A percentile compares a stretch with the other conserved stretches of the same genome.
Conservation (phyloP, 1,140 invertebrate species). For the Oncopeltus fasciatus region DNA sequence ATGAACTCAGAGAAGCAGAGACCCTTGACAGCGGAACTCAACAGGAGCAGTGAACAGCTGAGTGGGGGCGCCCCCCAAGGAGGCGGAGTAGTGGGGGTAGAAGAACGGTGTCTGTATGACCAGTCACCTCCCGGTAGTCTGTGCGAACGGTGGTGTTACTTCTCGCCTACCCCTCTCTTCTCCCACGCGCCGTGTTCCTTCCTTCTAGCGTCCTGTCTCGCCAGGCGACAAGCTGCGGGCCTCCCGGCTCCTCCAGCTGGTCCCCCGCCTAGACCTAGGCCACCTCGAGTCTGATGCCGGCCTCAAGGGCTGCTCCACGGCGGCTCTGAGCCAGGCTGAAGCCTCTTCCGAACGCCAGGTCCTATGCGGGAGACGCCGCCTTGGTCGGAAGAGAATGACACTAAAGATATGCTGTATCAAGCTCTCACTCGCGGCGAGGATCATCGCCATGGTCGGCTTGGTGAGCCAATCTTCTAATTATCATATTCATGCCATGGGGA, state of each 20-base stretch:
- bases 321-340: background rate
- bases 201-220: too few species aligned
- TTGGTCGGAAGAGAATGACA: background rate
- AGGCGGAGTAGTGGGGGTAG: too few species aligned
- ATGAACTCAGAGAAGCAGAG: too few species aligned
- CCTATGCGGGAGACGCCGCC: background rate
- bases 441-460: constrained; percentile 23
- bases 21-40: too few species aligned
- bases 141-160: too few species aligned
- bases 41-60: too few species aligned
- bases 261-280: background rate
- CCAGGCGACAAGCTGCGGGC: background rate
- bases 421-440: constrained; percentile 21
- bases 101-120: too few species aligned
- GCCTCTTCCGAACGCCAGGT: background rate
- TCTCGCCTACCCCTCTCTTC: too few species aligned
- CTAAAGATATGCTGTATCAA: constrained; percentile 23
- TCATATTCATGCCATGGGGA: too few species aligned
- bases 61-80: too few species aligned
- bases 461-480: constrained; percentile 11
- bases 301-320: background rate
- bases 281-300: background rate
- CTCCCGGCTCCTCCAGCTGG: background rate
- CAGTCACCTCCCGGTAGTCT: too few species aligned
- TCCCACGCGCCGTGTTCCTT: too few species aligned